A percentile compares a stretch with the other conserved stretches of the same genome.
Evolutionary conservation across 2,113 vertebrate species (phyloP).

Genomic region (Lycaon pictus): DNA sequence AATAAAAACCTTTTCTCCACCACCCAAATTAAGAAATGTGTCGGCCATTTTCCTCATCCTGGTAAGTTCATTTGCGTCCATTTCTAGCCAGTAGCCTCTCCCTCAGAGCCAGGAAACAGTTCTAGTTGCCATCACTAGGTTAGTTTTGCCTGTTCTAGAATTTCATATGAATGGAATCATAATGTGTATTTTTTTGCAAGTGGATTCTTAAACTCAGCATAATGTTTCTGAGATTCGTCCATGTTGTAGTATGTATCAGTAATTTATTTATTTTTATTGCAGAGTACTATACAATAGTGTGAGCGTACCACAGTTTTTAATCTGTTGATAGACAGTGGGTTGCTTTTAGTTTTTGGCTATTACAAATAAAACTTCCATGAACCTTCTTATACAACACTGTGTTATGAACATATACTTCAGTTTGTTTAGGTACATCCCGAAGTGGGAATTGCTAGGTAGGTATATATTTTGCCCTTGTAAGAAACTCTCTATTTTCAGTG

Average conservation of each 20-base stretch:
- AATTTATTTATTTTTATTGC: neutral
- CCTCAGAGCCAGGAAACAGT: neutral
- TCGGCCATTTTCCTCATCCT: neutral
- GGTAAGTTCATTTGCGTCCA: neutral
- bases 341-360: neutral
- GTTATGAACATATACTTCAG: neutral
- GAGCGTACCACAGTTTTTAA: neutral
- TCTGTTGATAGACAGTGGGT: neutral
- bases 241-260: neutral
- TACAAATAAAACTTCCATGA: neutral
- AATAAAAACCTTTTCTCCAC: neutral
- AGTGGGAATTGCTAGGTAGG: neutral
- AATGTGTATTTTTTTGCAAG: neutral
- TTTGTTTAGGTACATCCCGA: neutral
- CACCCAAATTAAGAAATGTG: neutral
- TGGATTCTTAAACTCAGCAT: neutral
- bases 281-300: neutral
- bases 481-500: neutral
- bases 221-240: neutral
- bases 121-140: neutral
- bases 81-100: neutral
- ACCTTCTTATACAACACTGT: neutral
- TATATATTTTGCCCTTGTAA: neutral
- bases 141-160: slow-evolving; percentile 20
- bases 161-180: neutral